Evolutionary conservation across 2,888 invertebrate genomes (phyloP), one percentile per base, ranked within the genome.

Genomic region (Adineta ricciae): DNA sequence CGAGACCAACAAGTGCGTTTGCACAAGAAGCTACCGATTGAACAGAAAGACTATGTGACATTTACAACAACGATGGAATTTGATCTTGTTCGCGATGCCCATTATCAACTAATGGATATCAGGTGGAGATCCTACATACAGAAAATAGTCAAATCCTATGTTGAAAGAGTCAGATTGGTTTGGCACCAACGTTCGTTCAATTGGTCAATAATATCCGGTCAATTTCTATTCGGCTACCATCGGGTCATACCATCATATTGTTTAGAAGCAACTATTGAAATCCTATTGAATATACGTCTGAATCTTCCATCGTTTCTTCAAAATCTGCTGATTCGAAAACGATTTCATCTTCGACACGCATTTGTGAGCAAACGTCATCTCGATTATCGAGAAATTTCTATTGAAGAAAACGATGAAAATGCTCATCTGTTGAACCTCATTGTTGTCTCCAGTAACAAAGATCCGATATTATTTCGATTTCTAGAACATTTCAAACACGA

Each of bases 391-490:
- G 78, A 78, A 78, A 78, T 78, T 36, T 41, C 5, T 16, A 1
- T 24, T 41, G 5, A 14, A 41, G n/a, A 78, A 41, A 24, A 2
- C 11, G 14, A 41, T 78, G 41, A 78, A 24, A 41, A n/a, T 41
- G 8, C 32, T 32, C 2, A 78, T 78, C 21, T 41, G 41, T 78
- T 78, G n/a, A 78, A 78, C 41, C 32, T 78, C n/a, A 41, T 78
- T 78, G 78, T 41, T 38, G 78, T 78, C 14, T 78, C 78, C 7
- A 78, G 78, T 41, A 78, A 78, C 41, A 78, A 78, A 78, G 78
- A 78, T 78, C 2, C 8, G n/a, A 19, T 24, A n/a, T 78, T 78
- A n/a, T 11, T 38, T 41, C 21, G 78, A 41, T 78, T 78, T n/a
- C n/a, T 41, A 41, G 14, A 78, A 11, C 38, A 78, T 78, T 78